Evolutionary conservation across 2,797 vertebrate species (phyloP), one percentile per base, ranked within the genome.

Genomic region (Anolis apletophallus): DNA sequence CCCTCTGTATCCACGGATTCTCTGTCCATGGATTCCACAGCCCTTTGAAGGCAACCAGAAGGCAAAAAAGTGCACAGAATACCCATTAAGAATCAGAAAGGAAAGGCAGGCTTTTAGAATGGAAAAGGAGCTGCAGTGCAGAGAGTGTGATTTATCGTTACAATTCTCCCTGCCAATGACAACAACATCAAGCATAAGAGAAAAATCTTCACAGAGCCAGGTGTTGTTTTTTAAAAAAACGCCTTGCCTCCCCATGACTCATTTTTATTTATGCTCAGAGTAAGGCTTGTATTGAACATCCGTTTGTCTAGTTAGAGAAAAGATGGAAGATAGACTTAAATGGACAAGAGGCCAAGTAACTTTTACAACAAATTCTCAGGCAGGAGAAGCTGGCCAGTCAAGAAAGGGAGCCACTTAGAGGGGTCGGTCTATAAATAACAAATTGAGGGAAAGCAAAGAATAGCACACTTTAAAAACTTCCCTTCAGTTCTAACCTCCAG

Each of bases 231-330:
- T 87, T 78, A 74, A 87, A 67, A 78, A 11, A 32, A 61, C 3
- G 29, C 16, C 59, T 81, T 86, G 68, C 64, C 57, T 90, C 72
- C 64, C 19, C 80, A 12, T 55, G 21, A 34, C 57, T 89, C 61
- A 81, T 64, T 90, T 88, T 79, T 90, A 69, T 78, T 80, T 85
- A 83, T 80, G 32, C 78, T 57, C 61, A 77, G 61, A 81, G 52
- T 19, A 6, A 83, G 46, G 59, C 86, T 67, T 73, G 36, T 52
- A 64, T 12, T 85, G 36, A 12, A 46, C 40, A 19, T 82, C 71
- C 19, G 78, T 84, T 71, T 55, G 0, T 29, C 64, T 40, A 54
- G 75, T 59, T 32, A 85, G 26, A 61, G 34, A 36, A 52, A 40
- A 91, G 19, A 87, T 11, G 72, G 19, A 46, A 40, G 67, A 32